Conservation (phyloP, 2,113 vertebrate species). For the Pycnonotus jocosus region DNA sequence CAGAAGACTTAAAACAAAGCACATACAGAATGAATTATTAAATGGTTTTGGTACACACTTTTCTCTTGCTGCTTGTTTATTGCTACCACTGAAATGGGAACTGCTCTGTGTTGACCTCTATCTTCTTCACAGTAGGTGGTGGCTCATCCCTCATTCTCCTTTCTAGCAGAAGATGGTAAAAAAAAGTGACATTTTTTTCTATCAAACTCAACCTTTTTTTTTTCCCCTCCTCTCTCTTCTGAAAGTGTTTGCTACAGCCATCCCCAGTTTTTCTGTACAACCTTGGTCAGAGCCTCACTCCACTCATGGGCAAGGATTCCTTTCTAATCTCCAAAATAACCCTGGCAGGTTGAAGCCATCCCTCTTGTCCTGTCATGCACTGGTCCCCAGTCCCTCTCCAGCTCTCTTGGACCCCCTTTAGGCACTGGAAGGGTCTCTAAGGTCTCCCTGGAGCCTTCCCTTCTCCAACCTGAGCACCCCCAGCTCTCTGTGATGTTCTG, state of each 20-base stretch:
- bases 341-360: neutral
- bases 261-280: neutral
- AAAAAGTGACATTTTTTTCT: neutral
- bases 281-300: too few relatives aligned
- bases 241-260: neutral
- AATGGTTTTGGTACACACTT: neutral
- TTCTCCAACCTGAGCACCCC: neutral
- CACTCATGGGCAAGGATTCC: neutral
- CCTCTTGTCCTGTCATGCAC: neutral
- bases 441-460: neutral
- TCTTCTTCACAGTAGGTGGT: neutral
- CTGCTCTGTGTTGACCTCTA: neutral
- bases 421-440: neutral
- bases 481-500: neutral
- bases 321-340: neutral
- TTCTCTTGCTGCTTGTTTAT: neutral
- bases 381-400: neutral
- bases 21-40: neutral
- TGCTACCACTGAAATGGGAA: neutral
- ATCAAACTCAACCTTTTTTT: neutral
- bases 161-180: neutral
- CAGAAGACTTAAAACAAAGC: neutral
- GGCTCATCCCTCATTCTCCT: neutral
- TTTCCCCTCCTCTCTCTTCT: accelerated
- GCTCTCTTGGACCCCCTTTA: neutral